Percentiles rank a stretch among this genome's conserved stretches.
These are phyloP conservation scores for Melanerpes aurifrons DNA, from an alignment of 2,113 vertebrate genomes.

Conservation along the genomic window DNA sequence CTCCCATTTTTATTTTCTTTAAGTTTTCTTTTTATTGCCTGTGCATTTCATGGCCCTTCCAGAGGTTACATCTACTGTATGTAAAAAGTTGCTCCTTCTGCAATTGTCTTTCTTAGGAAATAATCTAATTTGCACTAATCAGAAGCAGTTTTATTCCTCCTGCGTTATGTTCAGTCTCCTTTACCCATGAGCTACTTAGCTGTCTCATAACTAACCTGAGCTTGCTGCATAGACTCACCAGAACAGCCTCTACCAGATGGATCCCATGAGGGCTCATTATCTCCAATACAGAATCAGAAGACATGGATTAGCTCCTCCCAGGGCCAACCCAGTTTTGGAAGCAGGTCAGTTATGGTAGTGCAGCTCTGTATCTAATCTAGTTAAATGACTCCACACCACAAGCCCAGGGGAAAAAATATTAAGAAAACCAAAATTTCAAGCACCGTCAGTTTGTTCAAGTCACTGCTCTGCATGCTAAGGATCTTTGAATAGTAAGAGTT, in stretches of 20 bases:
- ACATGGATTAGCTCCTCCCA: background rate
- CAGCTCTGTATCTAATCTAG: background rate
- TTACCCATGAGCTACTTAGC: background rate
- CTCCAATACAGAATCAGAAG: background rate
- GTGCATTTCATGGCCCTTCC: background rate
- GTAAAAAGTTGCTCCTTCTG: background rate
- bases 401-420: fast-evolving
- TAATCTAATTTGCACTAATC: background rate
- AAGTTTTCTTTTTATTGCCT: background rate
- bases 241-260: background rate
- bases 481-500: background rate
- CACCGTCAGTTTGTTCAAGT: background rate
- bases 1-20: background rate
- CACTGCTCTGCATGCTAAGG: background rate
- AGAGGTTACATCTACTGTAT: background rate
- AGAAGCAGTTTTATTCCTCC: background rate
- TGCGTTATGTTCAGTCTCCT: background rate
- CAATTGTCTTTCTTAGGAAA: background rate
- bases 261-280: background rate
- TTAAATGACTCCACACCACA: background rate
- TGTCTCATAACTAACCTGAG: background rate
- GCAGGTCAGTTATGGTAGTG: background rate
- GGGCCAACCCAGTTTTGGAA: background rate
- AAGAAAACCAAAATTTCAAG: background rate
- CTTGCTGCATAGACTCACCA: background rate